Percentiles rank a stretch among this genome's conserved stretches.
Evolutionary conservation across 2,797 vertebrate species (phyloP).

Genomic region (Mormyrus hasselquistii): DNA sequence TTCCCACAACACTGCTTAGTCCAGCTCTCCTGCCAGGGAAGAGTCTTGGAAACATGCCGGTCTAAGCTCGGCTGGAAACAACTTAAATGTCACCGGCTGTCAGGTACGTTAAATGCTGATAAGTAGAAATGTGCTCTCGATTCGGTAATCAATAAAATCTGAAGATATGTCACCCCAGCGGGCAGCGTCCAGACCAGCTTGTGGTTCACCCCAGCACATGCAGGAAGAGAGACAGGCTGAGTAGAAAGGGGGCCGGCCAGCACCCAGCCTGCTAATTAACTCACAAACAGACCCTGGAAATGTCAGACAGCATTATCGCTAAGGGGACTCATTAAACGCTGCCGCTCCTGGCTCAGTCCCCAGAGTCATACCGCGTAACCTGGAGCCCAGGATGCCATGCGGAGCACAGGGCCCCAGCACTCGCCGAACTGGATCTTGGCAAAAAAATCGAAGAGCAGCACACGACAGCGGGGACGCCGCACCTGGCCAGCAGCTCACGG

Average conservation of each 20-base stretch:
- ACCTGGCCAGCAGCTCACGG: neutral
- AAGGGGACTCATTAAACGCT: conserved; percentile 67
- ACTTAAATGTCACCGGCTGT: neutral
- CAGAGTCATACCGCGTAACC: conserved; percentile 35
- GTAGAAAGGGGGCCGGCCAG: conserved; percentile 38
- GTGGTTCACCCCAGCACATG: neutral
- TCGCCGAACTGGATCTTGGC: neutral
- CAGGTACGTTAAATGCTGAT: neutral
- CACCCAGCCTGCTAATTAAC: conserved; percentile 61
- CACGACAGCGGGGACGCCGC: neutral
- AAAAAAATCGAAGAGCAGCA: neutral
- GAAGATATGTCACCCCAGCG: too few relatives aligned
- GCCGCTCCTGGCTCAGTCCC: conserved; percentile 41
- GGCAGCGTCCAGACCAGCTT: neutral
- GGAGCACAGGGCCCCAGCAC: neutral
- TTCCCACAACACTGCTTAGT: neutral
- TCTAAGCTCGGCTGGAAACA: neutral
- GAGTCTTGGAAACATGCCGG: neutral
- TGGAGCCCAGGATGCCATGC: conserved; percentile 20
- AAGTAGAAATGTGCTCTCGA: neutral
- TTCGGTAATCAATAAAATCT: neutral
- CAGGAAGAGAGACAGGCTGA: conserved; percentile 14
- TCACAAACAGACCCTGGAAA: conserved; percentile 57
- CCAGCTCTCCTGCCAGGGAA: neutral
- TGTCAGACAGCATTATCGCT: conserved; percentile 52